A percentile compares a stretch with the other conserved stretches of the same genome.
Conservation (phyloP, 2,888 invertebrate genomes). For the Mystacides longicornis region DNA sequence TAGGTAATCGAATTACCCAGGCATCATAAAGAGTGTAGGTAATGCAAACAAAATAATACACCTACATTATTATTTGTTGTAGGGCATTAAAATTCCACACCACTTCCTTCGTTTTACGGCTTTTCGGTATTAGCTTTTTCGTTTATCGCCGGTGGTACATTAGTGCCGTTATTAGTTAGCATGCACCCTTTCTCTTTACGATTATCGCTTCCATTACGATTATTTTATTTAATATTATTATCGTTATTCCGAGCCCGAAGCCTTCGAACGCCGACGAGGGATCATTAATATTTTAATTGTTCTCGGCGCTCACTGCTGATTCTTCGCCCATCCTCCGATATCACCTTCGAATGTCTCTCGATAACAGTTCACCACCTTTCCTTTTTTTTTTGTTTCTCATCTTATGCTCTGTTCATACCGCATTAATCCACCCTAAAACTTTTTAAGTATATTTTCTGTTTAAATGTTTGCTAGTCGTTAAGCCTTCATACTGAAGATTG, state of each 20-base stretch:
- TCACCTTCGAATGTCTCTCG: neutral
- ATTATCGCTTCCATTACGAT: neutral
- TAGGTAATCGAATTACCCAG: too few relatives aligned
- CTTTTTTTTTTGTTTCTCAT: neutral
- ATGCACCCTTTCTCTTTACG: neutral
- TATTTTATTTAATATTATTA: neutral
- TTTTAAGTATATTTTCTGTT: too few relatives aligned
- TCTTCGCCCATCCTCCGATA: neutral
- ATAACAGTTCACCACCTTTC: neutral
- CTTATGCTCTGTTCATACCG: too few relatives aligned
- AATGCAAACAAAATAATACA: too few relatives aligned
- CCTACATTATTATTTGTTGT: too few relatives aligned
- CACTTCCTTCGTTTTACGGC: neutral
- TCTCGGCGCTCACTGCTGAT: neutral
- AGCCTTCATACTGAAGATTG: too few relatives aligned
- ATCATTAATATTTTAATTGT: conserved; percentile 1
- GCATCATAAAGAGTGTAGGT: too few relatives aligned
- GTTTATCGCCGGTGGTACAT: neutral
- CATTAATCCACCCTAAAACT: too few relatives aligned
- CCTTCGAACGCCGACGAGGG: neutral
- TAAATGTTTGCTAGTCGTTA: too few relatives aligned
- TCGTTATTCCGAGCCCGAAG: neutral
- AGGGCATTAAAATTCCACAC: neutral
- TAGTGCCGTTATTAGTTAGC: neutral
- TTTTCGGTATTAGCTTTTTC: neutral